Base-by-base conservation (phyloP, 2,797 vertebrate species). In the Momotus momota region DNA sequence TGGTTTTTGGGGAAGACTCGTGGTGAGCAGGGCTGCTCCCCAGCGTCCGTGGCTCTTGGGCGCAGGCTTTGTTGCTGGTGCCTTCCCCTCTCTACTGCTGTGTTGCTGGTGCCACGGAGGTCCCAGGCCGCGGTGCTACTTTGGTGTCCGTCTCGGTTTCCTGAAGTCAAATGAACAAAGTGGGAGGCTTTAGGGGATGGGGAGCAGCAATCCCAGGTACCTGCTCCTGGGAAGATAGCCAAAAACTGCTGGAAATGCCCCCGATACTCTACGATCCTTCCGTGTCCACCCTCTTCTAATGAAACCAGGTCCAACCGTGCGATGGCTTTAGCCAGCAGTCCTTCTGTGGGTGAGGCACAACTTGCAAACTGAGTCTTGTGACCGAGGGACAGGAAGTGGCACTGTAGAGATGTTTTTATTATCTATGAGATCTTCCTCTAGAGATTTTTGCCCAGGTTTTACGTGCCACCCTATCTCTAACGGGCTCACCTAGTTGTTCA, bases 401-500 rank as follows among this genome's bases (percentile, higher is more conserved):
- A 0, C 9, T 29, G 21, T 19, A 40, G 46, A 41, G 25, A 20
- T 21, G 9, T 1, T 18, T 46, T 61, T 55, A 2, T 2, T 29
- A 15, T 13, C 38, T 31, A 0, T 16, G 49, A 13, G 38, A 23
- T 55, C n/a, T 18, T 55, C n/a, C 16, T 45, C 25, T 23, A 33
- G 57, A 33, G 52, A 57, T 10, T 88, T 64, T 40, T 54, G 45
- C 15, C 31, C 12, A 7, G 29, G 31, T 31, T 58, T 58, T 25
- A 8, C 17, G 2, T 20, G 19, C 11, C 5, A 13, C 2, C 0
- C 2, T 70, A 0, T 66, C 9, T 19, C 49, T 74, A 64, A 20
- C 14, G 72, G 18, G 1, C 15, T 64, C 40, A 12, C 16, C 41
- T 41, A 1, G 12, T 45, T 7, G 1, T 38, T 45, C 33, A 15